Evolutionary conservation across 2,113 vertebrate species (phyloP).

Genomic region (Odobenus rosmarus): DNA sequence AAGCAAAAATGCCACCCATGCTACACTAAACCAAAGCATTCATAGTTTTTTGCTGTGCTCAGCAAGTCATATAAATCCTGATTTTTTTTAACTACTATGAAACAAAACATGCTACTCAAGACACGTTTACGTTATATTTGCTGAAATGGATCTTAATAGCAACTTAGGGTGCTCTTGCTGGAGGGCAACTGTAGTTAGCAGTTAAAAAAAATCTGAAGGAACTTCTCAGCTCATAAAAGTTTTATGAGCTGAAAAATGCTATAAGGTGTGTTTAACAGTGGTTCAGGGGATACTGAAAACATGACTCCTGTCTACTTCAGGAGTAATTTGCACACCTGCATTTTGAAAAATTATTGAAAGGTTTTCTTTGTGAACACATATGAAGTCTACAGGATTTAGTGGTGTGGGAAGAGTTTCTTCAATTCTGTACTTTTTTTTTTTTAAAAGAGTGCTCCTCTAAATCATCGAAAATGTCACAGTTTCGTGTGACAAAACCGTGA

Average conservation of each 20-base stretch:
- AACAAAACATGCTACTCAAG: constrained; percentile 49
- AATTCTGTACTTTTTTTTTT: neutral
- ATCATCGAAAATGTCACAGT: neutral
- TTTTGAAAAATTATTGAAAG: constrained; percentile 84
- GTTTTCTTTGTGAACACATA: constrained; percentile 76
- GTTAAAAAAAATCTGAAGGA: constrained; percentile 78
- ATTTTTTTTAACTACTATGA: neutral
- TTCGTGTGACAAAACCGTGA: neutral
- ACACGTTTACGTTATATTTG: constrained; percentile 44
- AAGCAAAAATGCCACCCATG: constrained; percentile 57
- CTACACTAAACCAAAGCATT: constrained; percentile 38
- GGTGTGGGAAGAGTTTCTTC: constrained; percentile 17
- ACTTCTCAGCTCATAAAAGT: constrained; percentile 85
- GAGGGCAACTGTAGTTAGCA: constrained; percentile 72
- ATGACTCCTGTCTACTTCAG: constrained; percentile 81
- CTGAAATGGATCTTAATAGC: neutral
- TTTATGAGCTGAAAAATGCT: constrained; percentile 87
- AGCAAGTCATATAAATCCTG: neutral
- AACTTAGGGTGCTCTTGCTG: constrained; percentile 57
- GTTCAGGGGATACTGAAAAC: constrained; percentile 81
- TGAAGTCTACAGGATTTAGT: constrained; percentile 56
- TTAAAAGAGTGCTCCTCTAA: neutral
- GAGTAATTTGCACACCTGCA: constrained; percentile 88
- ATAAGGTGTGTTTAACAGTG: constrained; percentile 79
- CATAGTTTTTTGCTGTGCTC: constrained; percentile 56